Base-by-base conservation (phyloP, 2,113 vertebrate genomes). In the Corythoichthys intestinalis region DNA sequence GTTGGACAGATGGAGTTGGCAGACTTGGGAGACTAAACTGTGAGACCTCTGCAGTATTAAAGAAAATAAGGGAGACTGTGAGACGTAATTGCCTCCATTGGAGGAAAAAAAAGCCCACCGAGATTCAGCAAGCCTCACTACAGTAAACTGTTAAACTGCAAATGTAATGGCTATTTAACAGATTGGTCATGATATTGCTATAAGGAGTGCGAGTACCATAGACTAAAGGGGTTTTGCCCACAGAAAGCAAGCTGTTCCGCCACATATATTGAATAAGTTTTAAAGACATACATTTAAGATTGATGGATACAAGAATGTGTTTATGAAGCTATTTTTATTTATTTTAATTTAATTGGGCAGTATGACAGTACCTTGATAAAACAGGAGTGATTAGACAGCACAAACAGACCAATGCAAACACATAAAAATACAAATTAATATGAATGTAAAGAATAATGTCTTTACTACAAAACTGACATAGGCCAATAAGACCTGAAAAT, bases 21-120 rank as follows among this genome's bases (percentile, higher is more conserved):
- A 5, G 44, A 66, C 53, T 49, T 34, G 6, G 4, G 13, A 15
- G 64, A 65, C 66, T 79, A 67, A 77, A 79, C 59, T 73, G 58
- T 4, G 39, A 75, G 73, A 66, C 64, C 50, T 28, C 10, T 68
- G 66, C 46, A 9, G 67, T 74, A 78, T 84, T 78, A 79, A 62
- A 75, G 58, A 14, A 53, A 75, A 85, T 79, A 67, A 70, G 1
- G 35, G 54, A 73, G 80, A 57, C 74, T 71, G 12, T n/a, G 73
- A 82, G 75, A 76, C 68, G 86, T 80, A 61, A 75, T 86, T 61
- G 72, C 66, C 83, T 78, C 69, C 59, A 69, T 49, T 37, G 58
- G 72, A 83, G 80, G 70, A 82, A 82, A 87, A 67, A 56, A 17
- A 63, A 47, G n/a, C 6, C 35, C 12, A 35, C 70, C 56, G 70